Base-by-base conservation (phyloP, 1,140 invertebrate species). In the Teleogryllus occipitalis region DNA sequence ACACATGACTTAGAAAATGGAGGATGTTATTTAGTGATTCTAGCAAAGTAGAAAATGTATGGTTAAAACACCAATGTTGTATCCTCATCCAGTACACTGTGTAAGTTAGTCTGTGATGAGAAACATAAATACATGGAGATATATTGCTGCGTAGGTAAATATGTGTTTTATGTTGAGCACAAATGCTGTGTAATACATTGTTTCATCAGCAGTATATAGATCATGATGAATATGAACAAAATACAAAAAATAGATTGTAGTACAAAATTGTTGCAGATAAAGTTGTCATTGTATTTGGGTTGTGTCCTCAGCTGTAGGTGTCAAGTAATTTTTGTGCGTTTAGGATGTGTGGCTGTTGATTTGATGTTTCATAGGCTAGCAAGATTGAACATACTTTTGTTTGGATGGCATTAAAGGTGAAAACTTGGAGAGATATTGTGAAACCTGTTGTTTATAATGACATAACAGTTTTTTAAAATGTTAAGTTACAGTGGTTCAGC, bases 401-500 rank as follows among this genome's bases (percentile, higher is more conserved):
- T 65, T 65, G 54, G 54, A 65, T 65, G 54, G 54, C 54, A 65
- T 65, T 65, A 65, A 65, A 65, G 54, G 54, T 65, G 54, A 65
- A 65, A 65, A 65, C 18, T 65, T 65, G 54, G 54, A 65, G 54
- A 65, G 54, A 65, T 65, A 65, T 65, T 65, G 54, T 65, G 54
- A 65, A 65, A 65, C 54, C 54, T 65, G 54, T 65, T 65, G 54
- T 65, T 65, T 65, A 65, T 65, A 65, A 65, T 14, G 54, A 65
- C 54, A 65, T 65, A 65, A 65, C 54, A 65, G 54, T 65, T 65
- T 65, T 39, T 65, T 65, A 18, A 65, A 65, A 65, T 65, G 18
- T 65, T 65, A 10, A 65, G 54, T 65, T 65, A 65, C 54, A 65
- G 54, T 65, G 54, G 54, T 65, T 65, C 54, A 65, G 54, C 54